These are phyloP conservation scores for Microchirus variegatus DNA, from an alignment of 2,797 vertebrate species.

Conservation along the genomic window DNA sequence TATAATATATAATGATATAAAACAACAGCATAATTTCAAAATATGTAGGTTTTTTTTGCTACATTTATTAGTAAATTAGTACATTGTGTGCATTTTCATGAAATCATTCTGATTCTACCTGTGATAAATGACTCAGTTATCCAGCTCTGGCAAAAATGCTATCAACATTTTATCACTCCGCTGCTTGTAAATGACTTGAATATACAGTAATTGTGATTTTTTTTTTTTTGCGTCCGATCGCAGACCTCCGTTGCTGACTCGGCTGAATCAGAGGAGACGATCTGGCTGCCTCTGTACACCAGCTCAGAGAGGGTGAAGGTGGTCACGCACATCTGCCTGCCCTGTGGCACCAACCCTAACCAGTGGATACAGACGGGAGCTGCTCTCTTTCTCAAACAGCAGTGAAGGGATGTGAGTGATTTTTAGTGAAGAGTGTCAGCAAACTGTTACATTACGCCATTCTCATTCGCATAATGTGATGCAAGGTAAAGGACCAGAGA, in stretches of 20 bases:
- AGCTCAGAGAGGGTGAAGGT: slow-evolving; percentile 89
- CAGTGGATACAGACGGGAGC: slow-evolving; percentile 95
- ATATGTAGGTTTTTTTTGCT: no score
- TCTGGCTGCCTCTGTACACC: slow-evolving; percentile 91
- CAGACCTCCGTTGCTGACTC: slow-evolving; percentile 50
- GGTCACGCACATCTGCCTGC: slow-evolving; percentile 90
- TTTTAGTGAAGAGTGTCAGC: neutral
- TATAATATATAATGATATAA: no score
- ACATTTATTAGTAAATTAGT: no score
- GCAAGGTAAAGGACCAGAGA: slow-evolving; percentile 8
- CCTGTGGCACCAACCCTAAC: slow-evolving; percentile 86
- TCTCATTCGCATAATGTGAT: slow-evolving; percentile 18
- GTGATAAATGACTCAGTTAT: no score
- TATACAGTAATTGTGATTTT: neutral
- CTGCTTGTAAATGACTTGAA: slow-evolving; percentile 4
- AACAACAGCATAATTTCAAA: no score
- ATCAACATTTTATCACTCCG: neutral
- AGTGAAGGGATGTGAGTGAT: slow-evolving; percentile 61
- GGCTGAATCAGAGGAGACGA: slow-evolving; percentile 84
- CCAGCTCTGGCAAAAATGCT: neutral
- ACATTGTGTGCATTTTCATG: no score
- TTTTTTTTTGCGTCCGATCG: slow-evolving; percentile 7
- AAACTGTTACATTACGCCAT: neutral
- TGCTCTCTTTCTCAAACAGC: slow-evolving; percentile 92
- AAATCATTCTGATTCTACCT: no score